Base-by-base conservation (phyloP, 2,113 vertebrate genomes). In the Rhinoderma darwinii region DNA sequence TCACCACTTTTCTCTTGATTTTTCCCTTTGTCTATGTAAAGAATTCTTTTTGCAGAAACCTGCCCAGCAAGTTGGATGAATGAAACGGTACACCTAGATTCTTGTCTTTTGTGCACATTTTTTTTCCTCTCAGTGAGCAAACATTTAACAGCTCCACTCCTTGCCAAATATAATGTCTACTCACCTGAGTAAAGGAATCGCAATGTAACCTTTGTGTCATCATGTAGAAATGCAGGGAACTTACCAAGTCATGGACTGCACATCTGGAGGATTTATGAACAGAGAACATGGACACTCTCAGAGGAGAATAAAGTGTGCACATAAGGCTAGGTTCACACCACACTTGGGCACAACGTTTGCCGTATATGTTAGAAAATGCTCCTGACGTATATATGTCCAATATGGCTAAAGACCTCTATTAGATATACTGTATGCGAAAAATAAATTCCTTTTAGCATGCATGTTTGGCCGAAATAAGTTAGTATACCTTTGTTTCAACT, bases 71-170 rank as follows among this genome's bases (percentile, higher is more conserved):
- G 54, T 81, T 81, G 9, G 20, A 63, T 81, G 54, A n/a, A n/a
- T 59, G 63, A 81, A 73, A 86, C 35, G 15, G 0, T 81, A 81
- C 84, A 81, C 77, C 76, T 30, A 73, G 44, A 39, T 59, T n/a
- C 51, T 78, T 84, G 32, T 39, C 84, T 44, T 5, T 32, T 4
- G 14, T 37, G 32, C 25, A 81, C 2, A 81, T 86, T 81, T 63
- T 72, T n/a, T 43, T 81, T 37, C 32, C 35, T 84, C 68, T 84
- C 22, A 84, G 22, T 75, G 37, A 56, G 30, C 66, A 84, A 84
- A 56, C 83, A 74, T 35, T 74, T 83, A 18, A 25, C 4, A 27
- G 25, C 50, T 41, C 50, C 7, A 73, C 63, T 83, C 66, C 30
- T 83, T 73, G 27, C 66, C 82, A 56, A 83, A 73, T 83, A 18